A percentile compares a stretch with the other conserved stretches of the same genome.
Conservation (phyloP, 1,140 invertebrate species). For the Procambarus virginalis region DNA sequence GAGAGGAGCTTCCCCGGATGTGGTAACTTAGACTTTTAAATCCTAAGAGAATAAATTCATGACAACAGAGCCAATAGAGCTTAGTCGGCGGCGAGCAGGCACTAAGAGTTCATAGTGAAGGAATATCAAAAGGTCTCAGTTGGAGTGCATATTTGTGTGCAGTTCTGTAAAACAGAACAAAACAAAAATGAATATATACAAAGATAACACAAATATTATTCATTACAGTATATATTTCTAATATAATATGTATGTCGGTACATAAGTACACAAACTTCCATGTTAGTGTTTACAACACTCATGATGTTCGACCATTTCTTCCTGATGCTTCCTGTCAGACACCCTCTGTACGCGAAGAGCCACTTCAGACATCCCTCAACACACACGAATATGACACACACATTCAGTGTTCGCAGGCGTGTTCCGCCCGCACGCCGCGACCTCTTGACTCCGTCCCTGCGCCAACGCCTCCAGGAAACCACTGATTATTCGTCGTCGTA, state of each 20-base stretch:
- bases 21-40: no score
- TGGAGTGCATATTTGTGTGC: not conserved
- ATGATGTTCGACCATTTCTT: not conserved
- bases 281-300: no score
- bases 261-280: no score
- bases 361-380: not conserved
- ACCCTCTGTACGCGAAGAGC: not conserved
- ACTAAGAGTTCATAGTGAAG: no score
- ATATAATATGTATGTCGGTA: no score
- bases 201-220: no score
- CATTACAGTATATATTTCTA: no score
- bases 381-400: not conserved
- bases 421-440: slow-evolving; percentile 9
- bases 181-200: no score
- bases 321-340: not conserved
- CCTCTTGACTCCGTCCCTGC: slow-evolving; percentile 1
- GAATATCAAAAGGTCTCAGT: not conserved
- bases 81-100: no score
- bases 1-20: no score
- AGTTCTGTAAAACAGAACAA: not conserved
- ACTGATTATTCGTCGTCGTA: not conserved
- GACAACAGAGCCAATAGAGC: no score
- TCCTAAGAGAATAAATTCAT: no score
- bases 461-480: slow-evolving; percentile 6
- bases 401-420: not conserved